Percentiles rank a stretch among this genome's conserved stretches.
Conservation (phyloP, 1,140 invertebrate species). For the Physella acuta region DNA sequence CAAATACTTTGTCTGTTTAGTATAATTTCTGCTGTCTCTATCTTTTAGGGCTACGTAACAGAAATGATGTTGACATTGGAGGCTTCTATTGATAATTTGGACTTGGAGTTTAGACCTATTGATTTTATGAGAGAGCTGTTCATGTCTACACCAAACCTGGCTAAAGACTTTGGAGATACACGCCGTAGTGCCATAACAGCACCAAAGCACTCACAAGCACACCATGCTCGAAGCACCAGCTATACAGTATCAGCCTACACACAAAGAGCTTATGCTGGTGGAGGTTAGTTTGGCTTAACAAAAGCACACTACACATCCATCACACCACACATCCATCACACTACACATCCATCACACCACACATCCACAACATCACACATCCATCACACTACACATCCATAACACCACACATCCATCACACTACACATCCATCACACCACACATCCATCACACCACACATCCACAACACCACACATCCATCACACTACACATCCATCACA, state of each 20-base stretch:
- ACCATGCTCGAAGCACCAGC: constrained; percentile 78
- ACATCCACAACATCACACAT: too few species aligned
- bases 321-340: too few species aligned
- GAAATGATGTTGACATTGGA: constrained; percentile 93
- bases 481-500: too few species aligned
- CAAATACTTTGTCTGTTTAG: too few species aligned
- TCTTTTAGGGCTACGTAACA: constrained; percentile 85
- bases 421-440: too few species aligned
- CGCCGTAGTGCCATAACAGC: constrained; percentile 48
- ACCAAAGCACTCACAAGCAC: constrained; percentile 40
- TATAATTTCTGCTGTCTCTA: too few species aligned
- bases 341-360: too few species aligned
- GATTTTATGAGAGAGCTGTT: constrained; percentile 75
- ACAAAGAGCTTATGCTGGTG: constrained; percentile 34
- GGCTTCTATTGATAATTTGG: constrained; percentile 83
- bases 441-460: too few species aligned
- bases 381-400: too few species aligned
- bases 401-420: too few species aligned
- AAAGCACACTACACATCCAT: too few species aligned
- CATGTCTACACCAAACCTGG: constrained; percentile 91
- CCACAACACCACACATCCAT: too few species aligned
- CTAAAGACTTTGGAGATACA: constrained; percentile 69
- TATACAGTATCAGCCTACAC: constrained; percentile 74
- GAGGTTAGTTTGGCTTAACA: constrained; percentile 32
- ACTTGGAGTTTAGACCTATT: constrained; percentile 51